A percentile compares a stretch with the other conserved stretches of the same genome.
Conservation (phyloP, 2,888 invertebrate genomes). For the Choristoneura rosaceana region DNA sequence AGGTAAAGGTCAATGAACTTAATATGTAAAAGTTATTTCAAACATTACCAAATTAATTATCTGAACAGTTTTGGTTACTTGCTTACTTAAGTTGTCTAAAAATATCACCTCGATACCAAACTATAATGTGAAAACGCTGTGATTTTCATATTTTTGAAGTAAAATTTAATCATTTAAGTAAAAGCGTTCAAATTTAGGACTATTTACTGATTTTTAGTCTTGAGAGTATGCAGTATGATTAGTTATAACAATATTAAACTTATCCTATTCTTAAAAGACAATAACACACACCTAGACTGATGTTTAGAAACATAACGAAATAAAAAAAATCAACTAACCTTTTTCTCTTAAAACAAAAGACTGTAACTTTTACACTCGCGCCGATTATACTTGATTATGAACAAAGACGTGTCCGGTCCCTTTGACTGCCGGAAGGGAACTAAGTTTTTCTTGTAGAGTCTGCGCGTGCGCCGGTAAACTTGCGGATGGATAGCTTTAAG, state of each 20-base stretch:
- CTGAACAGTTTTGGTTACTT: too few species aligned
- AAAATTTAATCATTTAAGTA: too few species aligned
- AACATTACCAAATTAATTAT: too few species aligned
- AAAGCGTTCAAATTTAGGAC: neutral
- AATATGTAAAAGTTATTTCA: too few species aligned
- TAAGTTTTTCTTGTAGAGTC: conserved; percentile 48
- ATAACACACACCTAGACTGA: neutral
- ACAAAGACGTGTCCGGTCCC: conserved; percentile 45
- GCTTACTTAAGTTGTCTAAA: too few species aligned
- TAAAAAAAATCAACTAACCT: conserved; percentile 39
- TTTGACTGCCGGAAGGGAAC: conserved; percentile 51
- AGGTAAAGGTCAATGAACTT: too few species aligned
- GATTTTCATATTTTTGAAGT: too few species aligned
- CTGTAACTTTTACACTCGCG: conserved; percentile 41
- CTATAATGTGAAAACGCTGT: too few species aligned
- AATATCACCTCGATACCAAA: too few species aligned
- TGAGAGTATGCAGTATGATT: neutral
- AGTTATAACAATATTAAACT: too few species aligned
- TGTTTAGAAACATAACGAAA: neutral
- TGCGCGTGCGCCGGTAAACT: conserved; percentile 47
- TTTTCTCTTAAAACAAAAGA: conserved; percentile 34
- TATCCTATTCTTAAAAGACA: too few species aligned
- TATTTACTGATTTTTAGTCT: neutral
- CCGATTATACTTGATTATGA: conserved; percentile 17
- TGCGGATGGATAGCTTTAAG: conserved; percentile 13